phyloP scores from a whole-genome alignment of 2,888 invertebrate species.

The Ophion obscuratus region DNA sequence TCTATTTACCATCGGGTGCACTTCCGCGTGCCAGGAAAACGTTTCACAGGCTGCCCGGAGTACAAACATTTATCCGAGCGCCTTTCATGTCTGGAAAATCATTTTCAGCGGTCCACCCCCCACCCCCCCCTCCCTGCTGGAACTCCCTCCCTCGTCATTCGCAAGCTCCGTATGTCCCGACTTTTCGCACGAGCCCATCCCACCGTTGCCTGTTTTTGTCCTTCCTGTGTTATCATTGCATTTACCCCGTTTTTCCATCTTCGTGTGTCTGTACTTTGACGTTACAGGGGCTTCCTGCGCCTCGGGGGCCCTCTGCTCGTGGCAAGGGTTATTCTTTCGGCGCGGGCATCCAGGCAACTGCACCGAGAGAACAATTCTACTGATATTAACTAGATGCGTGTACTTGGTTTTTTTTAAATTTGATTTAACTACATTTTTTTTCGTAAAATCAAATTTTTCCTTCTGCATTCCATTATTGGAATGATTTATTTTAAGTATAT shows the following conservation, averaged over 20 bases:
- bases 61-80: constrained; percentile 73
- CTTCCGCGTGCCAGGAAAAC: constrained; percentile 67
- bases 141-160: neutral
- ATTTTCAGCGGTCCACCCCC: constrained; percentile 65
- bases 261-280: constrained; percentile 17
- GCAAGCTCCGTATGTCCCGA: neutral
- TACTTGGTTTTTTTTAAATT: too few species aligned
- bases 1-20: constrained; percentile 69
- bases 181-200: constrained; percentile 28
- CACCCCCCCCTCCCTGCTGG: constrained; percentile 5
- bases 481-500: too few species aligned
- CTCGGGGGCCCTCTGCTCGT: constrained; percentile 58
- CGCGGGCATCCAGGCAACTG: constrained; percentile 19
- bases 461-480: too few species aligned
- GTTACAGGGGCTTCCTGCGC: constrained; percentile 21
- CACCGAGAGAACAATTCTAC: too few species aligned
- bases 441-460: too few species aligned
- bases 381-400: too few species aligned
- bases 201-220: constrained; percentile 52
- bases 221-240: constrained; percentile 54
- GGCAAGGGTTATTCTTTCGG: constrained; percentile 68
- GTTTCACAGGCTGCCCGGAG: constrained; percentile 70
- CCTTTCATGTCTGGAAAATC: constrained; percentile 73
- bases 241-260: constrained; percentile 42
- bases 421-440: too few species aligned